Evolutionary conservation across 2,113 vertebrate genomes (phyloP), one percentile per base, ranked within the genome.

Genomic region (Turdus rufiventris): DNA sequence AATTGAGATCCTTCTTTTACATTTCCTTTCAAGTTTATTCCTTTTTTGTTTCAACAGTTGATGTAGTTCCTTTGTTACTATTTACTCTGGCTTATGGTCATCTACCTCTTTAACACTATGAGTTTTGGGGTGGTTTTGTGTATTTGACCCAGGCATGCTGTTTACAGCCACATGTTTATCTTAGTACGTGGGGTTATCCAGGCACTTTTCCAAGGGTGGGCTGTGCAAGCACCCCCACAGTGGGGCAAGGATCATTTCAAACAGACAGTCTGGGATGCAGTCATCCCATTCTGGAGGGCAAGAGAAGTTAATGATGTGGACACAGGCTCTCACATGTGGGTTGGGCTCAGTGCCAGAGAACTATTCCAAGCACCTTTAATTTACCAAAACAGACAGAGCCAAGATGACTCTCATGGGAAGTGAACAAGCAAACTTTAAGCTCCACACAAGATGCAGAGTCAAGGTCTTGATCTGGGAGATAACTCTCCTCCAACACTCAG

Each of bases 311-410:
- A 72, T 33, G 33, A 51, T 34, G 50, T 45, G 62, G 62, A 95
- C 68, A 67, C 14, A 61, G 82, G 12, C 38, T 71, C 63, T 88
- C 47, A 54, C 66, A 33, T 58, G 58, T 76, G 78, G 23, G 7
- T 85, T 89, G 66, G 65, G 62, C 74, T 91, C 53, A 24, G 33
- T 65, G 78, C 78, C 85, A 85, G 58, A 72, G 25, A 91, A 58
- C 71, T 62, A 33, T 88, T 83, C 65, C 48, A 89, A 61, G 42
- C 62, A 95, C 90, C 93, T 94, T 89, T 79, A 88, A 95, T 90
- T 94, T 89, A 93, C 74, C 81, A 57, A 14, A n/a, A 61, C 8
- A 50, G 85, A 34, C 3, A 2, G 31, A 89, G 78, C 45, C 71
- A 76, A 75, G 51, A 82, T 85, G 67, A 71, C 36, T 76, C 58